Conservation (phyloP, 2,113 vertebrate genomes). For the Megatriorchis doriae region DNA sequence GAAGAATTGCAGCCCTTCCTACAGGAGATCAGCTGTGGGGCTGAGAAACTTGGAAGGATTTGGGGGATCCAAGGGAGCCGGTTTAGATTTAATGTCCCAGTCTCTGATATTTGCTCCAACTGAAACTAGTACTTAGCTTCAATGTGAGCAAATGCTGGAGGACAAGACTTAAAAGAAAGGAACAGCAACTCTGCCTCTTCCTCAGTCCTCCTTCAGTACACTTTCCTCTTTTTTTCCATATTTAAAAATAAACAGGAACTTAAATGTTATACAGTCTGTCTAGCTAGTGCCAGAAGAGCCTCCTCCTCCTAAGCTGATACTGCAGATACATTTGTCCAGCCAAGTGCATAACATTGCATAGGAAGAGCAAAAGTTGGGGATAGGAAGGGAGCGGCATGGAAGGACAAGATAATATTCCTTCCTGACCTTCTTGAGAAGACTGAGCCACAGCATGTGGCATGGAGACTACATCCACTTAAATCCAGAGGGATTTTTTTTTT, state of each 20-base stretch:
- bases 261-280: accelerated
- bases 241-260: background rate
- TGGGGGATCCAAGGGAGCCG: background rate
- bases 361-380: background rate
- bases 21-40: background rate
- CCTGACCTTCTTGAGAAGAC: background rate
- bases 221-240: background rate
- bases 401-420: background rate
- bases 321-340: background rate
- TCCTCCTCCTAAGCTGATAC: background rate
- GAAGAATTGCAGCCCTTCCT: background rate
- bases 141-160: background rate
- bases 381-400: background rate
- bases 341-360: background rate
- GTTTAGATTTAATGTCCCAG: background rate
- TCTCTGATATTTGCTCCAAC: background rate
- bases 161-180: background rate
- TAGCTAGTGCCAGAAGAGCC: background rate
- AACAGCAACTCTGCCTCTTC: background rate
- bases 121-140: background rate
- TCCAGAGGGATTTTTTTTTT: background rate
- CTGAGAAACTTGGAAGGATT: background rate
- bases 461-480: background rate
- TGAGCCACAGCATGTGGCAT: background rate
- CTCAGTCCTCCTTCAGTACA: background rate